A percentile compares a stretch with the other conserved stretches of the same genome.
Evolutionary conservation across 2,888 invertebrate species (phyloP).

Genomic region (Pollenia amentaria): DNA sequence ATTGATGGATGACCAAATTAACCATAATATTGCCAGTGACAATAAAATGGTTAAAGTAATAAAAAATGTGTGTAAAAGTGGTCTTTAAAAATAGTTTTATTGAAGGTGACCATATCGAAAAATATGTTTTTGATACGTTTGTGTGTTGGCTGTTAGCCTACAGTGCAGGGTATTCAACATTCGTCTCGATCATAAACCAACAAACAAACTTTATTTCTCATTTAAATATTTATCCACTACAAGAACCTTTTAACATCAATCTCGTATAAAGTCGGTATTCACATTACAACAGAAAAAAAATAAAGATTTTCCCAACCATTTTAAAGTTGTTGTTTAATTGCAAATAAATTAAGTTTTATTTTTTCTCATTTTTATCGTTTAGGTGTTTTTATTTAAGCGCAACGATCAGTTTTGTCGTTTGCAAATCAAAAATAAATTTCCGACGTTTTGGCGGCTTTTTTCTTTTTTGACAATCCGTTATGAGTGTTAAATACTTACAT

Average conservation of each 20-base stretch:
- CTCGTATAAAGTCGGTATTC: background rate
- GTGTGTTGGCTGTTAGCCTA: background rate
- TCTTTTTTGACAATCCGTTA: background rate
- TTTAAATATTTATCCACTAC: background rate
- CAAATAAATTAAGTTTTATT: constrained; percentile 84
- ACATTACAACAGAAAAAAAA: background rate
- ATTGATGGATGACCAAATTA: too few species aligned
- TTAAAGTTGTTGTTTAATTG: constrained; percentile 81
- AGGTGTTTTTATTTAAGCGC: constrained; percentile 79
- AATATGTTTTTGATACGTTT: too few species aligned
- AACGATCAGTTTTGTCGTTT: constrained; percentile 76
- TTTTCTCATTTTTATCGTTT: constrained; percentile 77
- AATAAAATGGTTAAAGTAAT: too few species aligned
- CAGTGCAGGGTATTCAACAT: background rate
- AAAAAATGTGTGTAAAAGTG: too few species aligned
- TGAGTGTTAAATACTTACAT: background rate
- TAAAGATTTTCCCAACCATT: constrained; percentile 61
- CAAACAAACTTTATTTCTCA: background rate
- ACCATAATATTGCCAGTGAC: too few species aligned
- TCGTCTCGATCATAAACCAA: background rate
- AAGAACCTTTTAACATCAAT: background rate
- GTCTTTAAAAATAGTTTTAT: too few species aligned
- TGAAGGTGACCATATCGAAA: too few species aligned
- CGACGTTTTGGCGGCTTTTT: constrained; percentile 30
- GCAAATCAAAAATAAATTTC: constrained; percentile 46